phyloP scores from a whole-genome alignment of 2,888 invertebrate genomes.

The Lapara coniferarum region DNA sequence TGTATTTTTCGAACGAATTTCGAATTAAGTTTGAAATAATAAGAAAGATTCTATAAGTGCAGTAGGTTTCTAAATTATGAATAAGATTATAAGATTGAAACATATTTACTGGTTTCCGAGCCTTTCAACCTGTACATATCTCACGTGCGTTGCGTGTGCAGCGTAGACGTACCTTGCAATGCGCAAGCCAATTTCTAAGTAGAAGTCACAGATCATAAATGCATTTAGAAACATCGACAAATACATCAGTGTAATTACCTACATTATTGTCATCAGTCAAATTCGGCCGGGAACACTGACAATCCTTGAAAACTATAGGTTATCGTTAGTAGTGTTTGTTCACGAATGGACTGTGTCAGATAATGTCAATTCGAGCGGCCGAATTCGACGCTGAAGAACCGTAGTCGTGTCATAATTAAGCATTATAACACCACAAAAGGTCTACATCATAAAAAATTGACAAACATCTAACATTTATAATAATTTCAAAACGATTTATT shows the following conservation, averaged over 20 bases:
- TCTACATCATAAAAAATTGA: slow-evolving; percentile 15
- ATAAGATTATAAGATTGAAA: too few species aligned
- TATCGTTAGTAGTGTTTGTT: not conserved
- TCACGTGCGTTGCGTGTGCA: slow-evolving; percentile 19
- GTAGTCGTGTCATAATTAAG: slow-evolving; percentile 1
- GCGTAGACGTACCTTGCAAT: not conserved
- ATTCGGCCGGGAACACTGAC: slow-evolving; percentile 5
- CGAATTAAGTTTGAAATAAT: too few species aligned
- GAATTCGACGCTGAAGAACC: slow-evolving; percentile 12
- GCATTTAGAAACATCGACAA: slow-evolving; percentile 16
- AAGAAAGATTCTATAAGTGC: too few species aligned
- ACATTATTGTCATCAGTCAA: slow-evolving; percentile 20
- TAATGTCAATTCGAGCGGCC: not conserved
- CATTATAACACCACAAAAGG: not conserved
- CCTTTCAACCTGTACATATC: not conserved
- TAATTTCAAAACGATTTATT: slow-evolving; percentile 22
- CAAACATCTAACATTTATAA: slow-evolving; percentile 25
- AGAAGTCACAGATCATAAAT: slow-evolving; percentile 22
- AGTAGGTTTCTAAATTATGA: too few species aligned
- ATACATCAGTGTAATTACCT: slow-evolving; percentile 13
- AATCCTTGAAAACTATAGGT: not conserved
- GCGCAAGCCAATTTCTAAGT: slow-evolving; percentile 10
- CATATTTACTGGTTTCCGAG: not conserved
- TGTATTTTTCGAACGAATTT: too few species aligned
- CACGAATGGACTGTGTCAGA: not conserved